These are phyloP conservation scores for Orgyia antiqua DNA, from an alignment of 2,888 invertebrate species.

Conservation along the genomic window DNA sequence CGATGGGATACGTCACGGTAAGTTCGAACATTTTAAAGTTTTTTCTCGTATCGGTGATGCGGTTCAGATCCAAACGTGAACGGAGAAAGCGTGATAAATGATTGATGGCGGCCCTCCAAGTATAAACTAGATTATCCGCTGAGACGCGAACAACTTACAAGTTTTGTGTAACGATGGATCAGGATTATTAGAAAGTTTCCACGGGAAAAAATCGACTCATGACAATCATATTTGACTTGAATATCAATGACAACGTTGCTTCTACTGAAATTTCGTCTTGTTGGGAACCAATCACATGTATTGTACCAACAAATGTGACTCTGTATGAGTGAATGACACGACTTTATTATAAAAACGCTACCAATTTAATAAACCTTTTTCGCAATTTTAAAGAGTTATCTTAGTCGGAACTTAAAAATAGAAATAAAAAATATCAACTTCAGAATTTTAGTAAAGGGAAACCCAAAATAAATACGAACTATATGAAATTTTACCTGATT, in stretches of 20 bases:
- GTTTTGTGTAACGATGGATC: constrained; percentile 78
- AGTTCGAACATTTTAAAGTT: constrained; percentile 71
- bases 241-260: constrained; percentile 49
- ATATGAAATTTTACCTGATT: too few relatives aligned
- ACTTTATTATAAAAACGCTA: too few relatives aligned
- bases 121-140: constrained; percentile 78
- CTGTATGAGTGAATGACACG: too few relatives aligned
- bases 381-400: too few relatives aligned
- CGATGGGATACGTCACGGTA: constrained; percentile 63
- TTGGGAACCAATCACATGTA: too few relatives aligned
- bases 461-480: too few relatives aligned
- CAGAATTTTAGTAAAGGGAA: too few relatives aligned
- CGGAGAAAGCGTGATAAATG: constrained; percentile 66
- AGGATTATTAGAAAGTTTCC: constrained; percentile 72
- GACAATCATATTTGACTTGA: constrained; percentile 72
- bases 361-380: too few relatives aligned
- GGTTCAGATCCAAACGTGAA: constrained; percentile 44
- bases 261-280: constrained; percentile 1
- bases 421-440: too few relatives aligned
- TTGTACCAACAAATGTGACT: too few relatives aligned
- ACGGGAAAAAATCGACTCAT: constrained; percentile 65
- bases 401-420: too few relatives aligned
- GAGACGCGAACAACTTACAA: constrained; percentile 77
- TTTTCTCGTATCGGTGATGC: constrained; percentile 46
- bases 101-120: constrained; percentile 76